Evolutionary conservation across 2,113 vertebrate genomes (phyloP), one percentile per base, ranked within the genome.

Genomic region (Abramis brama): DNA sequence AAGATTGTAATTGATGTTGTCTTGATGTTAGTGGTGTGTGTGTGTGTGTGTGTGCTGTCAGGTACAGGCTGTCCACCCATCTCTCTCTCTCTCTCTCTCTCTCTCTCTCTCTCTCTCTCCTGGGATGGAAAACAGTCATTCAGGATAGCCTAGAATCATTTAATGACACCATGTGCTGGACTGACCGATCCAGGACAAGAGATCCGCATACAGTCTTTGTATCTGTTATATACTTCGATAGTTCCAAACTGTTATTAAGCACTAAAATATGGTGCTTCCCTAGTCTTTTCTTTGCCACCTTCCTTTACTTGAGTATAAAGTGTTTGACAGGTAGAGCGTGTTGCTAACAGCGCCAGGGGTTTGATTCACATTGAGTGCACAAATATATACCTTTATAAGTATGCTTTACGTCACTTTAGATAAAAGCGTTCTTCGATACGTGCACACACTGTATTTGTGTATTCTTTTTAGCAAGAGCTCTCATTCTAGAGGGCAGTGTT

Each of bases 401-500:
- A 52, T 76, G 4, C 33, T 39, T 71, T 71, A 70, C 36, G 7
- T 19, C 66, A 70, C 33, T 8, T 76, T 52, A 76, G 73, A 30
- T 30, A 19, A 47, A 52, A 30, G 25, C 13, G 2, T 71, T 39
- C 9, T 70, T 21, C 1, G 17, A 25, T 7, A 3, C 3, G 8
- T 25, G 13, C 21, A 11, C 12, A 60, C 21, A 43, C 39, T 19
- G 4, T n/a, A 13, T 30, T 23, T 52, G 7, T 77, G 39, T 66
- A 6, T 70, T 50, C 10, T 33, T 50, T 27, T 50, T 27, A 52
- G 74, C 62, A 13, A 68, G 25, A 64, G 23, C 25, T 47, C 19
- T 43, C 21, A 17, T 79, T 79, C 50, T 64, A 66, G n/a, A 70
- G 62, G 73, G 57, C 71, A 84, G 60, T 64, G 50, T 59, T 87